Percentiles rank a stretch among this genome's conserved stretches.
These are phyloP conservation scores for Nymphalis io DNA, from an alignment of 1,140 invertebrate species.

Conservation along the genomic window DNA sequence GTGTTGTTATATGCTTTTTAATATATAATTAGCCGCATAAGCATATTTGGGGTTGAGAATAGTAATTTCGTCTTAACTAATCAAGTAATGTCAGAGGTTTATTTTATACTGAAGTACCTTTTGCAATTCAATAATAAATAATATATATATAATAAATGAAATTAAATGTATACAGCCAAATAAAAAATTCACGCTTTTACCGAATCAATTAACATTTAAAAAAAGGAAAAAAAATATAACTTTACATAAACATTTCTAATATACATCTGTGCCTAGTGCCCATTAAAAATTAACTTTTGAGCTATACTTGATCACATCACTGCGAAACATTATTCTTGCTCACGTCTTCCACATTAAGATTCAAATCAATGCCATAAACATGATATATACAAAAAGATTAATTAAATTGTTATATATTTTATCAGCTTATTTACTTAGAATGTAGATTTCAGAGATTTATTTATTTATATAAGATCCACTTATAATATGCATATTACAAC, in stretches of 20 bases:
- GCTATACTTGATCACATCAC: constrained; percentile 7
- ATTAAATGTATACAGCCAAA: too few species aligned
- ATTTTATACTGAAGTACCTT: too few species aligned
- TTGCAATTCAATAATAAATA: too few species aligned
- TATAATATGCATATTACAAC: too few species aligned
- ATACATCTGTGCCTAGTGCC: neutral
- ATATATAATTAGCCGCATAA: too few species aligned
- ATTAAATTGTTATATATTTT: constrained; percentile 33
- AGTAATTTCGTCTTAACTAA: too few species aligned
- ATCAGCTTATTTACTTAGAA: constrained; percentile 22
- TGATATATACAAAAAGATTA: constrained; percentile 28
- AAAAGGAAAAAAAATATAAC: neutral
- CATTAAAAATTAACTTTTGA: constrained; percentile 18
- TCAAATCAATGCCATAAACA: constrained; percentile 41
- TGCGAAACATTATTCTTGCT: constrained; percentile 26
- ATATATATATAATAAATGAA: too few species aligned
- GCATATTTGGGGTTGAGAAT: too few species aligned
- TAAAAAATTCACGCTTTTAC: neutral
- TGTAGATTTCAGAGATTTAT: neutral
- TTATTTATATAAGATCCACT: too few species aligned
- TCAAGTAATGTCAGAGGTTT: too few species aligned
- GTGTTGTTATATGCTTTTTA: too few species aligned
- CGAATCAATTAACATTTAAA: neutral
- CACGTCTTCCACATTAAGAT: constrained; percentile 52
- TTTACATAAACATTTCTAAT: neutral